These are phyloP conservation scores for Bucco capensis DNA, from an alignment of 2,113 vertebrate species.

Conservation along the genomic window DNA sequence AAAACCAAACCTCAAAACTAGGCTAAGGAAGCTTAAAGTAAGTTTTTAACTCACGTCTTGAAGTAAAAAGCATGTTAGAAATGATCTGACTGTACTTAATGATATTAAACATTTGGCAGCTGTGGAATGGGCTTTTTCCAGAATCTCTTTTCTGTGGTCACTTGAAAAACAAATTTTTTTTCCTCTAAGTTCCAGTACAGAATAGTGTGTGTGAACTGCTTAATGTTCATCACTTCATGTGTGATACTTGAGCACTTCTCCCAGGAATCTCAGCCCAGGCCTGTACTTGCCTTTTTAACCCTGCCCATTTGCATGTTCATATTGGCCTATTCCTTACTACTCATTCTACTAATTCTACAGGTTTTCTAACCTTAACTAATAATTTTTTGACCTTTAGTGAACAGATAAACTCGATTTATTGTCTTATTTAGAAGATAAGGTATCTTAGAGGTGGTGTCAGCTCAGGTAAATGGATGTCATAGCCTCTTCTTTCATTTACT, in stretches of 20 bases:
- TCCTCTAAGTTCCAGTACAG: not conserved
- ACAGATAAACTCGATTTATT: not conserved
- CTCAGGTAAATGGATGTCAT: not conserved
- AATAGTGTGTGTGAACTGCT: not conserved
- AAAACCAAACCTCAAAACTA: not conserved
- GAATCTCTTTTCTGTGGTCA: not conserved
- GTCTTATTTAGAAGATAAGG: not conserved
- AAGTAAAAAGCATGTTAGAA: not conserved
- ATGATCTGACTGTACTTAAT: not conserved
- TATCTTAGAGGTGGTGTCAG: not conserved
- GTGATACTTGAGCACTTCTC: not conserved
- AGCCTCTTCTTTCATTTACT: not conserved
- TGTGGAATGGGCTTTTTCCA: not conserved
- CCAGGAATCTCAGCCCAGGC: not conserved
- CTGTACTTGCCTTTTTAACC: not conserved
- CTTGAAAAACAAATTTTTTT: not conserved
- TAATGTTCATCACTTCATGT: not conserved
- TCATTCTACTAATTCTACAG: not conserved
- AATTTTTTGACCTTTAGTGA: not conserved
- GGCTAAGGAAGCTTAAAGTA: not conserved
- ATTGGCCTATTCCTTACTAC: not conserved
- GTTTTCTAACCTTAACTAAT: not conserved
- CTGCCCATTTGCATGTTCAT: not conserved
- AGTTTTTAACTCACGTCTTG: not conserved
- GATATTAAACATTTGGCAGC: not conserved